A percentile compares a stretch with the other conserved stretches of the same genome.
Conservation (phyloP, 2,888 invertebrate species). For the Agrochola litura region DNA sequence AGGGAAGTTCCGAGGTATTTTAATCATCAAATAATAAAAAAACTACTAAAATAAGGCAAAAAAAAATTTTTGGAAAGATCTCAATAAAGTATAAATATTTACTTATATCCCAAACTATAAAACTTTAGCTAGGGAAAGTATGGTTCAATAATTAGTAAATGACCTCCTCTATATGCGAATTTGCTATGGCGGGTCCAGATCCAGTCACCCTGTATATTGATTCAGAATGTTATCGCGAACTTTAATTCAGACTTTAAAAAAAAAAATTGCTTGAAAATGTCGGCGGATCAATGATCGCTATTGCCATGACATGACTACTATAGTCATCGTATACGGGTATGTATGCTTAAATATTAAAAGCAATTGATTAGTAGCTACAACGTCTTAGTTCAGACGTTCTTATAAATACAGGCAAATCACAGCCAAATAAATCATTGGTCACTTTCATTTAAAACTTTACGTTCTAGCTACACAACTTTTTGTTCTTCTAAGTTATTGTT, state of each 20-base stretch:
- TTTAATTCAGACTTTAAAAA: neutral
- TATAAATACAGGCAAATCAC: constrained; percentile 46
- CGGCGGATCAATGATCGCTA: neutral
- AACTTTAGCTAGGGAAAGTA: too few species aligned
- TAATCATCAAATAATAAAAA: too few species aligned
- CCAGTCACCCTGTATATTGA: too few species aligned
- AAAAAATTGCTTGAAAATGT: neutral
- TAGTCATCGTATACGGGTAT: neutral
- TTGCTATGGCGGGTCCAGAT: too few species aligned
- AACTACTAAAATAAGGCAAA: too few species aligned
- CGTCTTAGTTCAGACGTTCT: neutral
- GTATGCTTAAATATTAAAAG: neutral
- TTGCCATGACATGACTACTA: neutral
- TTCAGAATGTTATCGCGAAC: neutral
- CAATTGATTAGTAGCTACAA: neutral
- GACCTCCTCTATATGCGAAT: too few species aligned
- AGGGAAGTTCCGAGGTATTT: too few species aligned
- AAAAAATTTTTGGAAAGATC: too few species aligned
- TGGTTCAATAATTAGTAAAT: too few species aligned
- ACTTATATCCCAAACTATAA: too few species aligned
- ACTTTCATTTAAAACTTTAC: neutral
- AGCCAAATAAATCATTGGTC: constrained; percentile 38
- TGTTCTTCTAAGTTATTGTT: constrained; percentile 38
- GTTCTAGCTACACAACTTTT: neutral
- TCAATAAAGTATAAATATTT: too few species aligned